Base-by-base conservation (phyloP, 2,113 vertebrate genomes). In the Antechinus stuartii region DNA sequence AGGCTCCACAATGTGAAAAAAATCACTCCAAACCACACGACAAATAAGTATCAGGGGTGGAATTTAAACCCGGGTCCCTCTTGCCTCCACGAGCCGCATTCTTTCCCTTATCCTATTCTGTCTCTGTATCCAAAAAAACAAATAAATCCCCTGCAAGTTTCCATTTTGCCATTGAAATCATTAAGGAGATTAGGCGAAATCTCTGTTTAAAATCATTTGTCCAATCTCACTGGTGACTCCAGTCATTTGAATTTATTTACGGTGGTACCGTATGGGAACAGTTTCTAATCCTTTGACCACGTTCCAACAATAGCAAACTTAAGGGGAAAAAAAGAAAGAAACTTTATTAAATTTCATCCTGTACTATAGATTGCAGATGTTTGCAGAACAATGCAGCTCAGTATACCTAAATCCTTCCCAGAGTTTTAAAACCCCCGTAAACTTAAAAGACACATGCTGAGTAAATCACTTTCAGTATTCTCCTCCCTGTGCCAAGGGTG, bases 301-400 rank as follows among this genome's bases (percentile, higher is more conserved):
- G 42, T 94, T 96, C 97, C 97, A 98, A 97, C 96, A 97, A 97
- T 91, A 98, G 93, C 95, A 97, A 92, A 95, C 93, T 90, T 27
- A 35, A 68, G 47, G 49, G 94, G 94, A 89, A 92, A 92, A 91
- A 53, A 22, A 30, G 61, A 55, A 61, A 76, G 35, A n/a, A 84
- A 84, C n/a, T 91, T 97, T 97, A 97, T 98, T 98, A 96, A 96
- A 97, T 97, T 97, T 94, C 94, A 94, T 96, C 97, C 96, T 95
- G 89, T 94, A 52, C 96, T 97, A 96, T 97, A 91, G 93, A 94
- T 96, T 97, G 90, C 96, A 98, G 96, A 98, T 98, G 95, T 95
- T 84, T 96, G 6, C 54, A 90, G 94, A 94, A 94, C 61, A 97
- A 54, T 97, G 91, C 24, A 92, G 84, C 90, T 76, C 54, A 91